phyloP scores from a whole-genome alignment of 2,797 vertebrate genomes.

The Columba guinea region DNA sequence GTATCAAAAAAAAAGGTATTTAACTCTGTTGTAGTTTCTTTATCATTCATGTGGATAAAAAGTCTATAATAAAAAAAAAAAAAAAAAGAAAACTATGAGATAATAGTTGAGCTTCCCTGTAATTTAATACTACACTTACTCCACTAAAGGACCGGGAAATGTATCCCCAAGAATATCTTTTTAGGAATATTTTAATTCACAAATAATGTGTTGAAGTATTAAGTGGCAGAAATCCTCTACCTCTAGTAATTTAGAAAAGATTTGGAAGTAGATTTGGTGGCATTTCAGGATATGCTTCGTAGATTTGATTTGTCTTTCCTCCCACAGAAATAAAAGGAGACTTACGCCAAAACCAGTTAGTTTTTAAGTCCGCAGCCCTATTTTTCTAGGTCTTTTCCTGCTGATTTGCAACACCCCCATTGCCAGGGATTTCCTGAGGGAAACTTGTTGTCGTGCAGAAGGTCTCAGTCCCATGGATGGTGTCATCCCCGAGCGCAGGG shows the following conservation, averaged over 20 bases:
- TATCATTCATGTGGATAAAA: constrained; percentile 98
- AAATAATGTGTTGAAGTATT: constrained; percentile 21
- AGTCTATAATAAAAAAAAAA: constrained; percentile 88
- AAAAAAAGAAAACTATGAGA: constrained; percentile 74
- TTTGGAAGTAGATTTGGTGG: neutral
- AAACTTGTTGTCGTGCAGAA: too few relatives aligned
- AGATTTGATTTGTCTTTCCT: neutral
- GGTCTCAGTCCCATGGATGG: fast-evolving
- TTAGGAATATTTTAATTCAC: constrained; percentile 38
- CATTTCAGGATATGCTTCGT: neutral
- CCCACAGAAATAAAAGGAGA: neutral
- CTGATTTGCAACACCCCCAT: neutral
- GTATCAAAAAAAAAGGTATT: constrained; percentile 94
- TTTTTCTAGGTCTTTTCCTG: neutral
- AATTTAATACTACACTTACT: constrained; percentile 51
- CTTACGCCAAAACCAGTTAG: neutral
- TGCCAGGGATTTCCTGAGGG: neutral
- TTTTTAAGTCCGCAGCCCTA: neutral
- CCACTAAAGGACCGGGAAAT: constrained; percentile 1
- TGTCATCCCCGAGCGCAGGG: fast-evolving
- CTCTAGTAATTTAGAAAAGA: neutral
- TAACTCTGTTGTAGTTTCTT: constrained; percentile 99
- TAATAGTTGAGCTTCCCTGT: constrained; percentile 70
- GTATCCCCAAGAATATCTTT: neutral
- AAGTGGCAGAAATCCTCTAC: constrained; percentile 14